Percentiles rank a stretch among this genome's conserved stretches.
Evolutionary conservation across 1,140 invertebrate species (phyloP).

Genomic region (Drosophila carrolli): DNA sequence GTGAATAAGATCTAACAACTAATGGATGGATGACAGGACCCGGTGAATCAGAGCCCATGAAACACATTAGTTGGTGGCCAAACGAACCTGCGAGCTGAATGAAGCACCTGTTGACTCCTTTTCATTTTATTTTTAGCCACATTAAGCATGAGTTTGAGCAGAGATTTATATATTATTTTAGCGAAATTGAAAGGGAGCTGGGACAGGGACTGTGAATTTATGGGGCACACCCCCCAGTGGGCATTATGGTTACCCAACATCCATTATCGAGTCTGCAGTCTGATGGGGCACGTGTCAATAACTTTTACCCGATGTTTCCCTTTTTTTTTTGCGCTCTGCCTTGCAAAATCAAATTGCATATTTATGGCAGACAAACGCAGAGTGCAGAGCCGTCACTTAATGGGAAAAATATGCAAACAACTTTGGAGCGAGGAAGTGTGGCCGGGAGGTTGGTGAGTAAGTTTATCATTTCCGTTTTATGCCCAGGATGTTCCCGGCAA

Average conservation of each 20-base stretch:
- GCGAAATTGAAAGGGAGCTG: slow-evolving; percentile 7
- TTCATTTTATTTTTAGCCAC: slow-evolving; percentile 4
- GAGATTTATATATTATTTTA: slow-evolving; percentile 44
- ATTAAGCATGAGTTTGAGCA: slow-evolving; percentile 39
- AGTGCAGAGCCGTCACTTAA: slow-evolving; percentile 7
- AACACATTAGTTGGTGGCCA: slow-evolving; percentile 3
- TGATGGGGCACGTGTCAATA: slow-evolving; percentile 44
- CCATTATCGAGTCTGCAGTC: slow-evolving; percentile 23
- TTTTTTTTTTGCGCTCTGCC: neutral
- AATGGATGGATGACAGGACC: slow-evolving; percentile 25
- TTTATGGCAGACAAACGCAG: slow-evolving; percentile 36
- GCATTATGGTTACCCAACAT: slow-evolving; percentile 6
- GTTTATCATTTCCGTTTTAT: slow-evolving; percentile 76
- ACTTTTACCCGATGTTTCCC: slow-evolving; percentile 15
- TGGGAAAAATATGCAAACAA: slow-evolving; percentile 47
- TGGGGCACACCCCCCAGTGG: slow-evolving; percentile 9
- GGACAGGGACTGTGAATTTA: slow-evolving; percentile 6
- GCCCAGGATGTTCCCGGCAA: slow-evolving; percentile 57
- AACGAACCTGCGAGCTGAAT: slow-evolving; percentile 73
- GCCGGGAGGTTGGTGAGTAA: slow-evolving; percentile 9
- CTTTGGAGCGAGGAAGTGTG: slow-evolving; percentile 4
- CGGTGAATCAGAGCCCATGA: slow-evolving; percentile 12
- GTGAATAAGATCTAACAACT: slow-evolving; percentile 6
- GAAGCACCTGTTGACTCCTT: slow-evolving; percentile 71
- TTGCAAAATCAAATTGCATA: slow-evolving; percentile 53